phyloP scores from a whole-genome alignment of 1,140 invertebrate genomes.

The Saccostrea glomerata region DNA sequence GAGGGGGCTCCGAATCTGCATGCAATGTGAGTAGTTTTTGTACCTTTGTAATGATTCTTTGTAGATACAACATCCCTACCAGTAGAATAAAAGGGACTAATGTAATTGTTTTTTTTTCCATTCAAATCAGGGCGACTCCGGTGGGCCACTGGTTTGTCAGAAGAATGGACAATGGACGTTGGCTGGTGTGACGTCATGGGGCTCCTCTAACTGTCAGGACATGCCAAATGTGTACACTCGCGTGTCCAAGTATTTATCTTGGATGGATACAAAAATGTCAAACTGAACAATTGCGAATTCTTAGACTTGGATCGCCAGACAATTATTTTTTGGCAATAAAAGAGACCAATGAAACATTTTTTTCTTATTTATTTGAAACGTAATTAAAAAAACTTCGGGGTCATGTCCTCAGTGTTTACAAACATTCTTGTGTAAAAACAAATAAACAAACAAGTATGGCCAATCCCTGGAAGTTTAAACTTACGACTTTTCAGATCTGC shows the following conservation, averaged over 20 bases:
- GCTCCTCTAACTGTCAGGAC: slow-evolving; percentile 88
- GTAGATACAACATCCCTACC: background rate
- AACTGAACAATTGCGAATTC: background rate
- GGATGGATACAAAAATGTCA: slow-evolving; percentile 82
- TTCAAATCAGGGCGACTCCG: slow-evolving; percentile 89
- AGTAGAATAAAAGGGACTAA: background rate
- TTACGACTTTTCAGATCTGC: too few species aligned
- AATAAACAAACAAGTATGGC: too few species aligned
- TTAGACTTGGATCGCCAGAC: background rate
- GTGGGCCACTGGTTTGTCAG: slow-evolving; percentile 90
- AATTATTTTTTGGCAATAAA: background rate
- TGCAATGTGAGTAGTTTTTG: slow-evolving; percentile 36
- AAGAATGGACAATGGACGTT: slow-evolving; percentile 78
- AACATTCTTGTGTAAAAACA: too few species aligned
- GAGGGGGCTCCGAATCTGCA: slow-evolving; percentile 41
- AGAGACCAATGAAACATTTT: background rate
- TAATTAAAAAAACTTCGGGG: background rate
- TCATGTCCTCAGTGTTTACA: background rate
- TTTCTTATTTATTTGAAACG: background rate
- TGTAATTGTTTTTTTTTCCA: background rate
- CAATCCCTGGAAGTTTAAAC: too few species aligned
- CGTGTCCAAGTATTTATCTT: slow-evolving; percentile 92
- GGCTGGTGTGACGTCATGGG: slow-evolving; percentile 95
- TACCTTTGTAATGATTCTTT: background rate
- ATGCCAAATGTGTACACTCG: slow-evolving; percentile 91